Evolutionary conservation across 2,113 vertebrate species (phyloP).

Genomic region (Felis chaus): DNA sequence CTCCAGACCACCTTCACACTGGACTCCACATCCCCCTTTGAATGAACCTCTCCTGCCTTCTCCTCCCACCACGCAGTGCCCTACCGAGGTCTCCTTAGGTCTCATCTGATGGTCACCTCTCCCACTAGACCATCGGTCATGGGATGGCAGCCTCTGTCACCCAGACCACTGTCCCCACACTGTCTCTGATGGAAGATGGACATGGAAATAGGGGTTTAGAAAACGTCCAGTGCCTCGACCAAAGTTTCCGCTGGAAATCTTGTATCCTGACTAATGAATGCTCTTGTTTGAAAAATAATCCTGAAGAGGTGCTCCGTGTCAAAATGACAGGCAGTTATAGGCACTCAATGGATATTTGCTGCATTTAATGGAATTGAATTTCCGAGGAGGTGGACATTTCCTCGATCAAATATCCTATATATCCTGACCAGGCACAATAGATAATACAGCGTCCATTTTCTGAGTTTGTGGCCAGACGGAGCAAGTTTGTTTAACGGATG

Average conservation of each 20-base stretch:
- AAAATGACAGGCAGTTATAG: neutral
- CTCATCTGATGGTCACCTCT: fast-evolving
- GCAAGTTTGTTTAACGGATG: neutral
- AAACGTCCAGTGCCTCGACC: neutral
- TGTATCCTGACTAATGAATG: neutral
- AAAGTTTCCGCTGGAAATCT: neutral
- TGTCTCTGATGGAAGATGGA: neutral
- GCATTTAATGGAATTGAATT: slow-evolving; percentile 56
- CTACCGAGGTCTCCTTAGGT: fast-evolving
- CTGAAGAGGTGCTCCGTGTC: neutral
- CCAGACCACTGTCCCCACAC: neutral
- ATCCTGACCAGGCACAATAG: neutral
- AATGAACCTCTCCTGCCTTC: neutral
- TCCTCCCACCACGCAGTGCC: fast-evolving
- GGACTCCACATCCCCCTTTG: fast-evolving
- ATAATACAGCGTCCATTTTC: neutral
- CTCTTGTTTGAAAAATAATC: slow-evolving; percentile 9
- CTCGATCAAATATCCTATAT: neutral
- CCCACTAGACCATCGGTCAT: fast-evolving
- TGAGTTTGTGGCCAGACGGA: neutral
- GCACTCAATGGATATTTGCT: neutral
- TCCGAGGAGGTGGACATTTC: slow-evolving; percentile 13
- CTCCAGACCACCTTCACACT: neutral
- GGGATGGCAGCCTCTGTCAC: fast-evolving
- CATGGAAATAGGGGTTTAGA: fast-evolving